These are phyloP conservation scores for Temnothorax curvispinosus DNA, from an alignment of 1,140 invertebrate genomes.

Conservation along the genomic window DNA sequence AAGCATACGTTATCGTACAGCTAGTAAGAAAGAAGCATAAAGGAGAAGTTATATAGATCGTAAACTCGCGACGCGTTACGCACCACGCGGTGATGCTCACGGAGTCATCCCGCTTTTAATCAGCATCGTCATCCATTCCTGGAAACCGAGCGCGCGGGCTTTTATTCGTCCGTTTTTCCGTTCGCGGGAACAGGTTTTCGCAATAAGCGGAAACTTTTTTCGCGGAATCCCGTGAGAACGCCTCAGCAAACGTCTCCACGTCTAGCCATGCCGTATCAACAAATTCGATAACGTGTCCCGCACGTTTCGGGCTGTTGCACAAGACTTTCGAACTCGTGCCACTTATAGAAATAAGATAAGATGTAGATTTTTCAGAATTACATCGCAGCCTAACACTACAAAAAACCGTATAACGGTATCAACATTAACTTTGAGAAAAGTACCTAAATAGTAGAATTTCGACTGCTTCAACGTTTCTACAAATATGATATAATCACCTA, in stretches of 20 bases:
- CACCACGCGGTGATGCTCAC: neutral
- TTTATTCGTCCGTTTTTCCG: neutral
- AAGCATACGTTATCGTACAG: conserved; percentile 19
- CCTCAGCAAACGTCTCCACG: conserved; percentile 3
- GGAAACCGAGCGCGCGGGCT: neutral
- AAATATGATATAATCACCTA: neutral
- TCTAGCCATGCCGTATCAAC: conserved; percentile 25
- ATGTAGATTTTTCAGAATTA: neutral
- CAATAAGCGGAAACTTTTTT: conserved; percentile 22
- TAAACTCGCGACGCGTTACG: conserved; percentile 26
- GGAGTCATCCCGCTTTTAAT: conserved; percentile 46
- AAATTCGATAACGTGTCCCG: conserved; percentile 38
- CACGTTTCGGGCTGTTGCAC: conserved; percentile 23
- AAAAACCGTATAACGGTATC: neutral
- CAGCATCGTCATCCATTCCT: conserved; percentile 12
- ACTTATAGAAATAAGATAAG: neutral
- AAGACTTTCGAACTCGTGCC: conserved; percentile 1
- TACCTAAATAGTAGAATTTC: neutral
- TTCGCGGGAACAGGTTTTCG: conserved; percentile 19
- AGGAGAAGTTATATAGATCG: neutral
- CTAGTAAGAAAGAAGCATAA: neutral
- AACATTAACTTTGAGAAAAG: neutral
- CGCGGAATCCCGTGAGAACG: conserved; percentile 28
- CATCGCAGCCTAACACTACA: neutral
- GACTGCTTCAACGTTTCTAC: neutral